phyloP scores from a whole-genome alignment of 2,888 invertebrate genomes.

The Gisinianus flammeolus region DNA sequence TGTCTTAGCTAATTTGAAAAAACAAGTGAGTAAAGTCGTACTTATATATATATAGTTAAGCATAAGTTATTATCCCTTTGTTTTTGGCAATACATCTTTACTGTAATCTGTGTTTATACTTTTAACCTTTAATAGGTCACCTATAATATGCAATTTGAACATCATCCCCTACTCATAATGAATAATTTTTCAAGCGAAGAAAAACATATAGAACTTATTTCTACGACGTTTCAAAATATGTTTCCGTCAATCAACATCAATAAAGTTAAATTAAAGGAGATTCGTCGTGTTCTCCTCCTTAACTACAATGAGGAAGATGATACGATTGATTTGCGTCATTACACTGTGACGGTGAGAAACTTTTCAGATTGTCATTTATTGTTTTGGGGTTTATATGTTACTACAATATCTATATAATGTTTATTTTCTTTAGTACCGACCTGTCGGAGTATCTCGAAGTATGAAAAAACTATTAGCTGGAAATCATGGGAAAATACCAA shows the following conservation, averaged over 20 bases:
- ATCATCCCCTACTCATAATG: slow-evolving; percentile 87
- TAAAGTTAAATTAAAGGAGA: slow-evolving; percentile 83
- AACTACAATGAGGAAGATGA: slow-evolving; percentile 87
- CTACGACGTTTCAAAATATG: slow-evolving; percentile 97
- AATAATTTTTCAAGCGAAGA: slow-evolving; percentile 88
- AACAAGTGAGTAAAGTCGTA: slow-evolving; percentile 69
- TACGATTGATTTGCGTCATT: slow-evolving; percentile 90
- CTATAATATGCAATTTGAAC: slow-evolving; percentile 80
- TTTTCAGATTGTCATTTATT: no score
- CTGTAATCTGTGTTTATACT: background rate
- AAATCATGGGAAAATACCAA: slow-evolving; percentile 82
- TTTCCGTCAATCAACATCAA: slow-evolving; percentile 96
- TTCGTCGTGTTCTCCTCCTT: slow-evolving; percentile 86
- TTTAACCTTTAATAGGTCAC: slow-evolving; percentile 62
- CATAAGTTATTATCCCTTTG: background rate
- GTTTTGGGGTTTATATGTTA: background rate
- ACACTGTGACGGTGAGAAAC: slow-evolving; percentile 73
- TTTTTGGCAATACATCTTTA: no score
- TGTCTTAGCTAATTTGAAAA: slow-evolving; percentile 82
- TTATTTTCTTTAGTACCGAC: slow-evolving; percentile 61
- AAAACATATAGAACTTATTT: slow-evolving; percentile 74
- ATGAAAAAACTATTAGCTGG: slow-evolving; percentile 83
- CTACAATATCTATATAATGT: slow-evolving; percentile 9
- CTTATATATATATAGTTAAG: background rate
- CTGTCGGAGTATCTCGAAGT: slow-evolving; percentile 86